Base-by-base conservation (phyloP, 2,888 invertebrate species). In the Brenthis ino region DNA sequence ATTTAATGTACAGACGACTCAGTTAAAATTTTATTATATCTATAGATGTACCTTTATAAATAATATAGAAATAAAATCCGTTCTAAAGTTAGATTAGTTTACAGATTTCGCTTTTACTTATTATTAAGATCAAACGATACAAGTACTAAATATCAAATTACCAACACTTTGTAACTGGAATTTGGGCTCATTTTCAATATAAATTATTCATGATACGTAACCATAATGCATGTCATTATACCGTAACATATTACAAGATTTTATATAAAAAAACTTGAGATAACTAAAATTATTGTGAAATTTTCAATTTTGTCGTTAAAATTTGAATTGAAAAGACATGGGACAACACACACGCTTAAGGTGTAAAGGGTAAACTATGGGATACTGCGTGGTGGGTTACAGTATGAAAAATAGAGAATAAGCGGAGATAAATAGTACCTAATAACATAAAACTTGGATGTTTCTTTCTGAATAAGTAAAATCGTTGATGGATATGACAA, bases 161-260 rank as follows among this genome's bases (percentile, higher is more conserved):
- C 63, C 24, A 43, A 54, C 65, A 64, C 48, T 57, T 43, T 43
- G 33, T 56, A 63, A 50, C 50, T 58, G 67, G 57, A 71, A 67
- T 69, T 69, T 37, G 64, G 64, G 70, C 61, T 54, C 64, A 67
- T 56, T 65, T 47, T 12, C 55, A 33, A 54, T 57, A 80, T 84
- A 80, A 82, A 82, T 84, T 79, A 84, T 84, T 84, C 84, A 83
- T 80, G 65, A 63, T 64, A 74, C 76, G 80, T 76, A 76, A 72
- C 74, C 79, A 74, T 77, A 84, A 83, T 83, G 84, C 77, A 77
- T 79, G 76, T 79, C 81, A 84, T 84, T 85, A 83, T 77, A 79
- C 67, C 69, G 76, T 76, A 61, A 65, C 70, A 58, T 43, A 37
- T 66, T 66, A 55, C 51, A 47, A 53, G 47, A 54, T 53, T 54